Evolutionary conservation across 2,888 invertebrate genomes (phyloP), one percentile per base, ranked within the genome.

Genomic region (Heliconius aoede): DNA sequence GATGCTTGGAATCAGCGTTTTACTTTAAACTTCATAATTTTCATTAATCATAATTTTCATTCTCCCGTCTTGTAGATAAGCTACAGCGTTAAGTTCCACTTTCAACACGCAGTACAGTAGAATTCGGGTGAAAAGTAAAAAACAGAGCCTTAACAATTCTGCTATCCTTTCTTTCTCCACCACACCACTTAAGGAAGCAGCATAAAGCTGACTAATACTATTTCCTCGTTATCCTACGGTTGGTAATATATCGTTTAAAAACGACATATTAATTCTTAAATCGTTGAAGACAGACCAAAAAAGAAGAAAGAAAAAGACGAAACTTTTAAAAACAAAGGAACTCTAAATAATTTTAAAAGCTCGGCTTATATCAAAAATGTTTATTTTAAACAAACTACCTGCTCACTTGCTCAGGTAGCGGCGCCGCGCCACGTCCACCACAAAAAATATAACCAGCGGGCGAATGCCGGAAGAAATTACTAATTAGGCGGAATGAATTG

Each of bases 371-470:
- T 76, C 71, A 71, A 77, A 77, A 72, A 73, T 73, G 75, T 75
- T 67, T 71, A 79, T 67, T 72, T 75, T 77, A 72, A 69, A 69
- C 72, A 65, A 77, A 79, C 77, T 79, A 74, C 76, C 72, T 78
- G 79, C 58, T 73, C 78, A 72, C 76, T 62, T 76, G 79, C 58
- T 68, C 78, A 79, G 79, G 79, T 79, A 79, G 79, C 79, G 79
- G 79, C 78, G 79, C 78, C 73, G 75, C 77, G 79, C 77, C 73
- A 73, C 30, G 55, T 4, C 55, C 28, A 24, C 40, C 55, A 78
- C 76, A 77, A 71, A 65, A 73, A 78, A 65, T 58, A 61, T 71
- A 73, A 64, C 61, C 62, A n/a, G 30, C 64, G 71, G 46, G 55
- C 68, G 73, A 73, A 68, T 74, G 72, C 72, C 72, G 60, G 73